Base-by-base conservation (phyloP, 2,888 invertebrate genomes). In the Coenonympha arcania region DNA sequence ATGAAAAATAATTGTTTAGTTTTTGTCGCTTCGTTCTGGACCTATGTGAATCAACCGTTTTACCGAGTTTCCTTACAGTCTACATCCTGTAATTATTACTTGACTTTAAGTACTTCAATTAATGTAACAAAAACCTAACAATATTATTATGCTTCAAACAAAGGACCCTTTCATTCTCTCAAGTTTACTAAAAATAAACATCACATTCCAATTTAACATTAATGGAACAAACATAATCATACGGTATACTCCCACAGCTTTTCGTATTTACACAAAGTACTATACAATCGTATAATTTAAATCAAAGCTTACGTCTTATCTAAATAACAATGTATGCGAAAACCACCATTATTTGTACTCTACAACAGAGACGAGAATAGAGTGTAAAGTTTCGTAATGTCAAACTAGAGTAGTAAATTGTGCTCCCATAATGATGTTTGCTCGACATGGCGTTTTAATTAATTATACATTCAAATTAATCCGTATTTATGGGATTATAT, bases 401-500 rank as follows among this genome's bases (percentile, higher is more conserved):
- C 24, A 37, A 49, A 20, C 48, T 28, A 26, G 33, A n/a, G 30
- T n/a, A 13, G 42, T 20, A 26, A 34, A 44, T 44, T 34, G 44
- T 45, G 37, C 45, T 13, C 44, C 50, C 43, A 48, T 55, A 55
- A 51, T 31, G 44, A 52, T 48, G 54, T 58, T 48, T 56, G 57
- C 56, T 54, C 57, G 50, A 62, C 56, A 59, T 56, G 49, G 55
- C 57, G 61, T 62, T 63, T 58, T 61, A 67, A 66, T 69, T 68
- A 66, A 66, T 68, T 63, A 64, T 55, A 58, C 48, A 58, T 60
- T 60, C 63, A 51, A 56, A 58, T 63, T 60, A 62, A 64, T 61
- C 51, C 46, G 56, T 62, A 63, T 69, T 66, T 68, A 68, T 60
- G 59, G 59, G 41, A 56, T n/a, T n/a, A n/a, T n/a, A n/a, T n/a